phyloP scores from a whole-genome alignment of 2,888 invertebrate genomes.

The Drosophila suboccidentalis region DNA sequence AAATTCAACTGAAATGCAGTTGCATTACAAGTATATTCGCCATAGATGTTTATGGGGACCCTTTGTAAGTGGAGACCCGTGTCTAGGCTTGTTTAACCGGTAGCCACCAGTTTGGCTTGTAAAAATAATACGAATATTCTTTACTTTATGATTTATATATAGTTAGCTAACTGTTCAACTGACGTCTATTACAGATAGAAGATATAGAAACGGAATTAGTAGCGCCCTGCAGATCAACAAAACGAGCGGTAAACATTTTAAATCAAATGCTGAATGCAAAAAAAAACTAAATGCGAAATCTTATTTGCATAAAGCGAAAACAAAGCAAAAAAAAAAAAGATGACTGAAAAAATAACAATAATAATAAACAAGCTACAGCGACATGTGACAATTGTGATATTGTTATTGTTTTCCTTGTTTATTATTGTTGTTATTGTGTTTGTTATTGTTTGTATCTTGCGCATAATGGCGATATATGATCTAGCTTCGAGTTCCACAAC shows the following conservation, averaged over 20 bases:
- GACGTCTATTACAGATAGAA: slow-evolving; percentile 26
- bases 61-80: slow-evolving; percentile 2
- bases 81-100: slow-evolving; percentile 13
- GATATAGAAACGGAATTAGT: slow-evolving; percentile 42
- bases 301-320: slow-evolving; percentile 61
- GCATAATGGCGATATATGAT: slow-evolving; percentile 8
- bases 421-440: slow-evolving; percentile 22
- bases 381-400: slow-evolving; percentile 60
- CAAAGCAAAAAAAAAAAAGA: slow-evolving; percentile 29
- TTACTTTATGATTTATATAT: neutral
- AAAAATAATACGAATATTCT: neutral
- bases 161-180: neutral
- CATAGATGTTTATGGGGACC: slow-evolving; percentile 14
- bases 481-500: slow-evolving; percentile 8
- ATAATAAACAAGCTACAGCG: slow-evolving; percentile 39
- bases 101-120: neutral
- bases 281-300: slow-evolving; percentile 31
- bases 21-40: slow-evolving; percentile 6
- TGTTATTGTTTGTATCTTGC: slow-evolving; percentile 9
- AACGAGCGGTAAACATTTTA: slow-evolving; percentile 54
- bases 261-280: slow-evolving; percentile 52
- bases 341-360: slow-evolving; percentile 15
- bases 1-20: slow-evolving; percentile 14
- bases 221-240: slow-evolving; percentile 48
- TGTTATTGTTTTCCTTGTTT: slow-evolving; percentile 29